These are phyloP conservation scores for Paedocypris micromegethes DNA, from an alignment of 2,797 vertebrate species.

Conservation along the genomic window DNA sequence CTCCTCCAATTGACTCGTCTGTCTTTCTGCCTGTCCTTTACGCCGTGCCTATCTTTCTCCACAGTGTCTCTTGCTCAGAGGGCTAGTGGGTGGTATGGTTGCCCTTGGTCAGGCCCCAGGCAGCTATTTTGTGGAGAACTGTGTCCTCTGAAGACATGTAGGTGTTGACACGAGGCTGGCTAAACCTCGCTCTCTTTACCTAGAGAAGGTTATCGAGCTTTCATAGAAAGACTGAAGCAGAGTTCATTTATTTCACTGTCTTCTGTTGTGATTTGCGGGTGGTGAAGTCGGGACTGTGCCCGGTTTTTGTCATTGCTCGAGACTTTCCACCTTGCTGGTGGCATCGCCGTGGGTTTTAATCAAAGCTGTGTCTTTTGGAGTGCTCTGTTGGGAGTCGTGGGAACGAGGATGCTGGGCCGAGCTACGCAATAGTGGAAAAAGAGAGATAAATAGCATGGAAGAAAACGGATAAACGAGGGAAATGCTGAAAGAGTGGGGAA, in stretches of 20 bases:
- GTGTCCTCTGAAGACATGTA: constrained; percentile 37
- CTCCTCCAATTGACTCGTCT: constrained; percentile 51
- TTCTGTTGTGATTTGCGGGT: constrained; percentile 6
- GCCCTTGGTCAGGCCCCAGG: constrained; percentile 60
- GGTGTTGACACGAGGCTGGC: constrained; percentile 22
- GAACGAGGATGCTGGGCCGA: constrained; percentile 45
- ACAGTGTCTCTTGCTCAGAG: constrained; percentile 44
- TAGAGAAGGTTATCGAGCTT: constrained; percentile 16
- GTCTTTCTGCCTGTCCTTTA: constrained; percentile 53
- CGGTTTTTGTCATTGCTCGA: constrained; percentile 57
- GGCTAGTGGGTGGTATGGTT: constrained; percentile 55
- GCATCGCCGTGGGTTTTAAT: constrained; percentile 75
- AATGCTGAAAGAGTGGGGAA: too few relatives aligned
- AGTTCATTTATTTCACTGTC: constrained; percentile 36
- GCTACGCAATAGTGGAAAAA: constrained; percentile 26
- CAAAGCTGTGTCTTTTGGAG: constrained; percentile 76
- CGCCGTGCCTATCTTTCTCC: constrained; percentile 48
- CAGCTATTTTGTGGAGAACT: constrained; percentile 50
- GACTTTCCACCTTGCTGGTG: constrained; percentile 58
- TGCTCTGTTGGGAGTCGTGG: constrained; percentile 68
- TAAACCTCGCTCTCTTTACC: constrained; percentile 33
- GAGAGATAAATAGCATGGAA: constrained; percentile 56
- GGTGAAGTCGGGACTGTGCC: constrained; percentile 57
- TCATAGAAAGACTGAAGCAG: not conserved
- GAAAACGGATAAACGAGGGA: too few relatives aligned